Evolutionary conservation across 2,113 vertebrate species (phyloP).

Genomic region (Erythrolamprus reginae): DNA sequence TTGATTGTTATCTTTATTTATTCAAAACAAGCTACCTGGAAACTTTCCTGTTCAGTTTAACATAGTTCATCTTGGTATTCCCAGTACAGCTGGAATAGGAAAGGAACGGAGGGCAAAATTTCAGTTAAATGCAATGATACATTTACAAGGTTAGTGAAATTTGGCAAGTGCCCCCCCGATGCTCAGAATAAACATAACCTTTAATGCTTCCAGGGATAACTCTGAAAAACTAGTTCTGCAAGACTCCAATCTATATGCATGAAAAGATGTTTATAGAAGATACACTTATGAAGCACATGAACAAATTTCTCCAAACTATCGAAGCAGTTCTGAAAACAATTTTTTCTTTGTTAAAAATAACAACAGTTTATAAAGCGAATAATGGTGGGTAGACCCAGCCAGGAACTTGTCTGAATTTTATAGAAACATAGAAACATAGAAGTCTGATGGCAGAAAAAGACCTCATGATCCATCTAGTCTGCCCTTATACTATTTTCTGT

Average conservation of each 20-base stretch:
- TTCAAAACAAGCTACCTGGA: not conserved
- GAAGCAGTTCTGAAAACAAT: not conserved
- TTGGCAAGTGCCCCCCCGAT: not conserved
- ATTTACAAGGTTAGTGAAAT: too few relatives aligned
- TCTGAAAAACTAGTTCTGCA: not conserved
- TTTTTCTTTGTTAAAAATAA: not conserved
- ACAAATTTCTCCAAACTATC: not conserved
- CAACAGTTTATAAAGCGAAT: not conserved
- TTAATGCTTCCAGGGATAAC: not conserved
- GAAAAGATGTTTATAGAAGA: not conserved
- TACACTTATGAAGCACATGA: not conserved
- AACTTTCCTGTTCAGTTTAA: not conserved
- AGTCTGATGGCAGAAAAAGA: too few relatives aligned
- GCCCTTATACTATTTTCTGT: too few relatives aligned
- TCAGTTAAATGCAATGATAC: not conserved
- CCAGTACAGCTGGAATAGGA: not conserved
- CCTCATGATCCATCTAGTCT: too few relatives aligned
- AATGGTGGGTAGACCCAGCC: not conserved
- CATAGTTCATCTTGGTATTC: not conserved
- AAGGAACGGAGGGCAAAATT: not conserved
- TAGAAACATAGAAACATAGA: too few relatives aligned
- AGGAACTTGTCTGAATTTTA: not conserved
- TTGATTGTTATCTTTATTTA: not conserved
- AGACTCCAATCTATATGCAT: not conserved
- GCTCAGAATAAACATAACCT: not conserved